These are phyloP conservation scores for Aeoliscus strigatus DNA, from an alignment of 2,797 vertebrate genomes.

Conservation along the genomic window DNA sequence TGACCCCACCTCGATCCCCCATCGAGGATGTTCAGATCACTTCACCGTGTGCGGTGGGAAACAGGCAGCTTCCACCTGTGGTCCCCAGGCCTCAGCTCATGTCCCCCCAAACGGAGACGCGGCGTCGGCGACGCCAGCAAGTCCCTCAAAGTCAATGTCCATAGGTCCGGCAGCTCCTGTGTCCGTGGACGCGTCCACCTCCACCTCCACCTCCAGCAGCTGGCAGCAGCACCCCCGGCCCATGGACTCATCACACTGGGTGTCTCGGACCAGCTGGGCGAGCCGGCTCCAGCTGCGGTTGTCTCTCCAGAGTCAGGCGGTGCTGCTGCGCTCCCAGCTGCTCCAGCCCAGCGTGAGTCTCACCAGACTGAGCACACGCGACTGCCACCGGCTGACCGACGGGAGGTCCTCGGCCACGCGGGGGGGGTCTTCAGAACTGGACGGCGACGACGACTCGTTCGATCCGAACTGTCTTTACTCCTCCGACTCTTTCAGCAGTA, in stretches of 20 bases:
- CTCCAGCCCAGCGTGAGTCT: slow-evolving; percentile 65
- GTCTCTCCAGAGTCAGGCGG: slow-evolving; percentile 40
- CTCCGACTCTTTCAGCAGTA: slow-evolving; percentile 42
- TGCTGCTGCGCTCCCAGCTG: slow-evolving; percentile 43
- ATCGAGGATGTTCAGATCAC: not conserved
- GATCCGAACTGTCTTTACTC: too few relatives aligned
- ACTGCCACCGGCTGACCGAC: slow-evolving; percentile 7
- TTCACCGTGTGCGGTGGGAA: too few relatives aligned
- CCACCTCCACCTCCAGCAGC: not conserved
- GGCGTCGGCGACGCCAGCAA: too few relatives aligned
- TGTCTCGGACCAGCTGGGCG: too few relatives aligned
- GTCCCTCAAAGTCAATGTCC: not conserved
- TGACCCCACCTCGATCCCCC: not conserved
- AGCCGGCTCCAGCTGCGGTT: slow-evolving; percentile 15
- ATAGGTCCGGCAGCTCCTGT: not conserved
- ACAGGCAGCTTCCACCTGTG: not conserved
- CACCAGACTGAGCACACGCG: slow-evolving; percentile 41
- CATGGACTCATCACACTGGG: too few relatives aligned
- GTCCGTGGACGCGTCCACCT: too few relatives aligned
- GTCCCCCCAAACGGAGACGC: too few relatives aligned
- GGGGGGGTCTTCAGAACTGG: too few relatives aligned
- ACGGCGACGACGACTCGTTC: too few relatives aligned
- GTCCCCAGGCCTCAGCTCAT: too few relatives aligned
- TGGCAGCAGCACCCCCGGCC: too few relatives aligned
- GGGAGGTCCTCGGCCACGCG: not conserved